Conservation (phyloP, 2,113 vertebrate genomes). For the Columba livia region DNA sequence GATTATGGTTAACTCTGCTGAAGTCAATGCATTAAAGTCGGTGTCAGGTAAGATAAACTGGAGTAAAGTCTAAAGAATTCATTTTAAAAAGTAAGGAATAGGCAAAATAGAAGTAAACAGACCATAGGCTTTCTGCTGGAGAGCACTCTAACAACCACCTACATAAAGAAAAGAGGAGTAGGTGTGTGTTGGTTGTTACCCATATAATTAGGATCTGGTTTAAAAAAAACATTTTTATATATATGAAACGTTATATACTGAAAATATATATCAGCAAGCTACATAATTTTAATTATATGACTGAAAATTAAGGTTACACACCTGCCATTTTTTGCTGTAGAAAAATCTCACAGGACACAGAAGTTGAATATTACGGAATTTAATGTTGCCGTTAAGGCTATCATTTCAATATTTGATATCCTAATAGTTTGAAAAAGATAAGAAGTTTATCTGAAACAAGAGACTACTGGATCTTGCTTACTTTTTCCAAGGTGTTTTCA, state of each 20-base stretch:
- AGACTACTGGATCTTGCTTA: not conserved
- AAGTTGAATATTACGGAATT: not conserved
- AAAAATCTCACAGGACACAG: not conserved
- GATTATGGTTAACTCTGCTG: constrained; percentile 23
- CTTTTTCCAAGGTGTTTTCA: not conserved
- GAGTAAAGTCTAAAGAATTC: not conserved
- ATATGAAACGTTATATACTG: not conserved
- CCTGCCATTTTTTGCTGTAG: not conserved
- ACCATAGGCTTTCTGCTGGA: constrained; percentile 5
- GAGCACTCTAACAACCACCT: constrained; percentile 20
- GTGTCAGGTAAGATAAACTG: not conserved
- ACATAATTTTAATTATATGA: not conserved
- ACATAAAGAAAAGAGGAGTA: constrained; percentile 30
- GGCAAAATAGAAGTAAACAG: not conserved
- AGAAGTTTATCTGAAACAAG: not conserved
- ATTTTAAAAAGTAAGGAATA: constrained; percentile 16
- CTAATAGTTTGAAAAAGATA: not conserved
- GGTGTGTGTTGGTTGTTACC: constrained; percentile 27
- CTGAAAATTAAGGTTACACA: not conserved
- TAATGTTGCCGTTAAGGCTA: not conserved
- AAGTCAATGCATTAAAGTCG: not conserved
- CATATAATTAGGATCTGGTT: not conserved
- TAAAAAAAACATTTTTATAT: not conserved
- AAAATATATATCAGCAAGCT: not conserved
- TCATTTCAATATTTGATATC: not conserved